These are phyloP conservation scores for Yponomeuta sedellus DNA, from an alignment of 2,888 invertebrate genomes.

Conservation along the genomic window DNA sequence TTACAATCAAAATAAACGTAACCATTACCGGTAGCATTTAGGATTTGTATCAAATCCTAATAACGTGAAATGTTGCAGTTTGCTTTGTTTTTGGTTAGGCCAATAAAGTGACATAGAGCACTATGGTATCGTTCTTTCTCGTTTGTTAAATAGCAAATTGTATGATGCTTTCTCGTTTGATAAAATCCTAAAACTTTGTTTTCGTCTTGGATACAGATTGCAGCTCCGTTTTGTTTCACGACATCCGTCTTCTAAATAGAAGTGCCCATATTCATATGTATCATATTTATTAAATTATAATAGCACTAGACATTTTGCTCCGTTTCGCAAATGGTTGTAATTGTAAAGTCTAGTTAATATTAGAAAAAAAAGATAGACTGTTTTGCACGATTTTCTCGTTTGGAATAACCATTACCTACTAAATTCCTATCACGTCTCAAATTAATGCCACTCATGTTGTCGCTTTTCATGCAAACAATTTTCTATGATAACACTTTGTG, in stretches of 20 bases:
- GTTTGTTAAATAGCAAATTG: too few relatives aligned
- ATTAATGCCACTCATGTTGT: slow-evolving; percentile 31
- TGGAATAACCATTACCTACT: slow-evolving; percentile 28
- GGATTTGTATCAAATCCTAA: too few relatives aligned
- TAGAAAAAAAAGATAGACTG: slow-evolving; percentile 61
- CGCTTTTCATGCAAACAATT: slow-evolving; percentile 36
- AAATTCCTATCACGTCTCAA: slow-evolving; percentile 8
- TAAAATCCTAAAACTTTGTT: neutral
- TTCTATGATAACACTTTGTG: slow-evolving; percentile 48
- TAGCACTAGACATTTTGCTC: slow-evolving; percentile 69
- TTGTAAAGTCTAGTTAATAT: slow-evolving; percentile 62
- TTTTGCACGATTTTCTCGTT: slow-evolving; percentile 65
- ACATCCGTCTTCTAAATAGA: slow-evolving; percentile 51
- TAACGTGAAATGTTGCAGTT: too few relatives aligned
- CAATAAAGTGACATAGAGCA: too few relatives aligned
- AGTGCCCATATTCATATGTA: slow-evolving; percentile 52
- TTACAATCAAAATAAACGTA: neutral
- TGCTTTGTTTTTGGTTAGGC: too few relatives aligned
- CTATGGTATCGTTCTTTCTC: too few relatives aligned
- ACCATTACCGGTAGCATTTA: too few relatives aligned
- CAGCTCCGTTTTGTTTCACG: slow-evolving; percentile 37
- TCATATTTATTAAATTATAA: slow-evolving; percentile 49
- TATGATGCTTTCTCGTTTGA: neutral
- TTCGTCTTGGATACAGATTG: neutral
- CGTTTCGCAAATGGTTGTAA: slow-evolving; percentile 74